Conservation (phyloP, 2,113 vertebrate species). For the Cephalopholis sonnerati region DNA sequence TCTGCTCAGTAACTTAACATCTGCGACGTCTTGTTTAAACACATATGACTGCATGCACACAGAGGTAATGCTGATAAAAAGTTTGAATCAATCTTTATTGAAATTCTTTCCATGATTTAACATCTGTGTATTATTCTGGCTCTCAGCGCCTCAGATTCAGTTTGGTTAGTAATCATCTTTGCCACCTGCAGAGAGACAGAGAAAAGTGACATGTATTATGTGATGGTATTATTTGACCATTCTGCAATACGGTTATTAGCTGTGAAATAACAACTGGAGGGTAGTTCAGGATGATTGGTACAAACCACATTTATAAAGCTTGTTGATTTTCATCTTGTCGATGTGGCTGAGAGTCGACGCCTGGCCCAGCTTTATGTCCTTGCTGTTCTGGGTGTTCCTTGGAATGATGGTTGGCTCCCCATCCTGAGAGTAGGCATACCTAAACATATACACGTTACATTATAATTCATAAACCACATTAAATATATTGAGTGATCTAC, state of each 20-base stretch:
- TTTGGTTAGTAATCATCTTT: slow-evolving; percentile 54
- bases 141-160: slow-evolving; percentile 3
- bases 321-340: slow-evolving; percentile 85
- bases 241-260: neutral
- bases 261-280: neutral
- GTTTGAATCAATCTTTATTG: slow-evolving; percentile 68
- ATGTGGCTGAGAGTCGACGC: slow-evolving; percentile 74
- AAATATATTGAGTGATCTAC: neutral
- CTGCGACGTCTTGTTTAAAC: slow-evolving; percentile 2
- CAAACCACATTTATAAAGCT: slow-evolving; percentile 82
- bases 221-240: neutral
- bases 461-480: neutral
- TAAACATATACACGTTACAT: slow-evolving; percentile 51
- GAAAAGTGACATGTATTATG: neutral
- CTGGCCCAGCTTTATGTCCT: slow-evolving; percentile 79
- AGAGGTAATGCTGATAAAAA: slow-evolving; percentile 42
- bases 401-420: slow-evolving; percentile 83
- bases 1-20: neutral
- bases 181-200: slow-evolving; percentile 56
- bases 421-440: slow-evolving; percentile 83
- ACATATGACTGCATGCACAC: slow-evolving; percentile 33
- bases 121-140: neutral
- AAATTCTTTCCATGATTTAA: slow-evolving; percentile 41
- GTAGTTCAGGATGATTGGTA: slow-evolving; percentile 20
- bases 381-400: slow-evolving; percentile 64